Evolutionary conservation across 2,113 vertebrate genomes (phyloP).

Genomic region (Archocentrus centrarchus): DNA sequence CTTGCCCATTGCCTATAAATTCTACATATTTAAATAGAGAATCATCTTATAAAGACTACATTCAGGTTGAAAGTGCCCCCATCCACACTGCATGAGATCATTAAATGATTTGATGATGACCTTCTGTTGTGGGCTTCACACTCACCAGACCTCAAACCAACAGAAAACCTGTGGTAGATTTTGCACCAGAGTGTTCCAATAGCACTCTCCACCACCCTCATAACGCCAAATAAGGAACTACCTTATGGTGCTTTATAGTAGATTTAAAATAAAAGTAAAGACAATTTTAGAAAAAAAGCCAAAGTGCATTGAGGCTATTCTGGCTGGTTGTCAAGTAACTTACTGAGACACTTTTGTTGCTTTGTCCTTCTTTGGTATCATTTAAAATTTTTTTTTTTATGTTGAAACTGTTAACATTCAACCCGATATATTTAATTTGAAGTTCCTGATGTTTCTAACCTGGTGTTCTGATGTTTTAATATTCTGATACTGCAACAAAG

Average conservation of each 20-base stretch:
- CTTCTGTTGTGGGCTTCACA: background rate
- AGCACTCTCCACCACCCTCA: background rate
- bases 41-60: background rate
- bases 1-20: background rate
- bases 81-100: background rate
- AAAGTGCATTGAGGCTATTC: background rate
- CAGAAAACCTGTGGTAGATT: background rate
- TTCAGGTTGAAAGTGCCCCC: background rate
- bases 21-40: background rate
- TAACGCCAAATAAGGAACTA: accelerated
- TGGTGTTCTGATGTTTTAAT: slow-evolving; percentile 15
- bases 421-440: background rate
- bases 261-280: background rate
- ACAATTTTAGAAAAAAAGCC: background rate
- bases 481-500: slow-evolving; percentile 32
- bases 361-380: background rate
- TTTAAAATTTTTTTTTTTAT: background rate
- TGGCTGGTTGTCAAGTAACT: background rate
- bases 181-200: background rate
- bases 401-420: background rate
- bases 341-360: background rate
- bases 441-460: background rate
- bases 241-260: background rate
- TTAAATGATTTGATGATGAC: background rate
- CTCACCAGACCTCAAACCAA: background rate